These are phyloP conservation scores for Conops quadrifasciatus DNA, from an alignment of 2,888 invertebrate genomes.

Conservation along the genomic window DNA sequence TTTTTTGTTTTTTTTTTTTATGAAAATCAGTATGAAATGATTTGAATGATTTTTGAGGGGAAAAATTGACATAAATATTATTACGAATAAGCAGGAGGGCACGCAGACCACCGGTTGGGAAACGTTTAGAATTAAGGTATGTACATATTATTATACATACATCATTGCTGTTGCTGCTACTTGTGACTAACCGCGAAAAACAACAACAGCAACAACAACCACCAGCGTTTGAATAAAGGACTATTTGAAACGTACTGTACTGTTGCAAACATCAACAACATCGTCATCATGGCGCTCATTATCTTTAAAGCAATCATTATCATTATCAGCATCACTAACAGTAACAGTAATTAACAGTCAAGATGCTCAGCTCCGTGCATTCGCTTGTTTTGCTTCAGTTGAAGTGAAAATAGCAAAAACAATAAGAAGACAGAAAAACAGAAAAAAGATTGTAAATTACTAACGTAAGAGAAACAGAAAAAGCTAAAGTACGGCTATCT, in stretches of 20 bases:
- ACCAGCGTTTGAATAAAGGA: constrained; percentile 12
- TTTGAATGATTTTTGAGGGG: too few relatives aligned
- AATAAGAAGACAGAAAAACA: not conserved
- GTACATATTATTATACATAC: too few relatives aligned
- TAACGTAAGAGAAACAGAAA: constrained; percentile 2
- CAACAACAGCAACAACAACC: not conserved
- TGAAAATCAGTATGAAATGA: too few relatives aligned
- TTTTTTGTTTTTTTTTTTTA: too few relatives aligned
- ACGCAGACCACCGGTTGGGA: too few relatives aligned
- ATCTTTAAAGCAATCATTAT: not conserved
- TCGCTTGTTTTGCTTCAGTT: constrained; percentile 1
- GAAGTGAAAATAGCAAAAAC: constrained; percentile 7
- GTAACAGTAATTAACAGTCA: not conserved
- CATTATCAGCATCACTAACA: not conserved
- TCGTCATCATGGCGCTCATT: not conserved
- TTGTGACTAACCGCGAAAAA: constrained; percentile 30
- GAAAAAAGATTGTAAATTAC: not conserved
- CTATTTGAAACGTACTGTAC: constrained; percentile 25
- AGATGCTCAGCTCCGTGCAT: not conserved
- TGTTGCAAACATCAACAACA: not conserved
- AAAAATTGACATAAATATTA: too few relatives aligned
- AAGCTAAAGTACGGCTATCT: constrained; percentile 6
- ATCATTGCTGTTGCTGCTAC: constrained; percentile 20
- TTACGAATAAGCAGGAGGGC: too few relatives aligned
- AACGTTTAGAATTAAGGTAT: too few relatives aligned